Evolutionary conservation across 1,140 invertebrate genomes (phyloP).

Genomic region (Megalopta genalis): DNA sequence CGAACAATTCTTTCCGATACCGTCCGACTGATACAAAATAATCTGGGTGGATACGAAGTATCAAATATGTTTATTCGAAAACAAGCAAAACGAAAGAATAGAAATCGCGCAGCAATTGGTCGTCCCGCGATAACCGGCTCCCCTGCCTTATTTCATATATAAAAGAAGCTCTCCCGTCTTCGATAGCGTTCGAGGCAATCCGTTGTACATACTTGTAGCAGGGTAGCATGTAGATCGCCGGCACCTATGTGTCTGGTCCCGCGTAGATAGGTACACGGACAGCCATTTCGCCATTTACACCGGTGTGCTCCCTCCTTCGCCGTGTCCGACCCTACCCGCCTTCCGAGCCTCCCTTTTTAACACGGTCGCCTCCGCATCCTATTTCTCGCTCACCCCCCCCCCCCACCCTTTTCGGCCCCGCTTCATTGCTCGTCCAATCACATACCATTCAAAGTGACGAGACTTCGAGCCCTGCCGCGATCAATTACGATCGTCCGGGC

Average conservation of each 20-base stretch:
- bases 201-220: no score
- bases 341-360: conserved; percentile 29
- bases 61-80: no score
- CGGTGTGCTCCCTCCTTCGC: background rate
- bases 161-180: no score
- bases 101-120: no score
- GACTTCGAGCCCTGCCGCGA: conserved; percentile 54
- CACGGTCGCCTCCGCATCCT: conserved; percentile 31
- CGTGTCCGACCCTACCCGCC: conserved; percentile 6
- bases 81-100: no score
- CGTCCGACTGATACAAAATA: no score
- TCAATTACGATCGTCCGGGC: conserved; percentile 63
- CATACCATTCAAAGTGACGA: conserved; percentile 69
- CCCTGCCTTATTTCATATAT: no score
- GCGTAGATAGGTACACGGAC: background rate
- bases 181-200: no score
- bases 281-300: conserved; percentile 2
- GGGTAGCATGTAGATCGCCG: no score
- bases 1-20: no score
- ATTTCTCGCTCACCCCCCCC: conserved; percentile 27
- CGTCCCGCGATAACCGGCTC: no score
- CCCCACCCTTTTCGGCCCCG: conserved; percentile 31
- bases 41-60: no score
- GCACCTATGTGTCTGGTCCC: background rate
- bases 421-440: conserved; percentile 69